Evolutionary conservation across 2,888 invertebrate species (phyloP).

Genomic region (Xanthostigma xanthostigma): DNA sequence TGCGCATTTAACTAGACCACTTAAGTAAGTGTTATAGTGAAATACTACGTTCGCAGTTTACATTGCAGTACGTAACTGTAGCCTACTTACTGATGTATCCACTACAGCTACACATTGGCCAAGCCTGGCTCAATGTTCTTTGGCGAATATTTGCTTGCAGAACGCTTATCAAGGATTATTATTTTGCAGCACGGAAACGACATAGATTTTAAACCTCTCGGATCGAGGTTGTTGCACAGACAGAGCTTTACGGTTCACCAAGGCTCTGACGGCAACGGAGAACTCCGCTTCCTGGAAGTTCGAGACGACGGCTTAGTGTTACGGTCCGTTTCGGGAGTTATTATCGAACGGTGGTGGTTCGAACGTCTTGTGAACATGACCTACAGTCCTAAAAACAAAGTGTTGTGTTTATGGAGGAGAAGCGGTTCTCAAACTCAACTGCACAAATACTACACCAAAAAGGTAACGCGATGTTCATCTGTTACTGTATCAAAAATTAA

Average conservation of each 20-base stretch:
- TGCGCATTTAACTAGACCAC: too few species aligned
- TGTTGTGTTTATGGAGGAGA: conserved; percentile 92
- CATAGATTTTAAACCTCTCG: conserved; percentile 89
- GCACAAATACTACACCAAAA: conserved; percentile 97
- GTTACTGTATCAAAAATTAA: too few species aligned
- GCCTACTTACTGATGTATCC: too few species aligned
- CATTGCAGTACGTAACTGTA: too few species aligned
- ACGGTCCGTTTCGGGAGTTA: conserved; percentile 68
- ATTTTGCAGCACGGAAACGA: conserved; percentile 82
- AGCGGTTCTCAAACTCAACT: conserved; percentile 88
- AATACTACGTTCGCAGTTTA: too few species aligned
- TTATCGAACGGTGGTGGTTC: conserved; percentile 97
- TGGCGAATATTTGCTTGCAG: not conserved
- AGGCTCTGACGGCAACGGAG: conserved; percentile 83
- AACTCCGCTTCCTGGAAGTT: conserved; percentile 80
- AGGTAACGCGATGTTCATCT: conserved; percentile 41
- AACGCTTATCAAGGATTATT: not conserved
- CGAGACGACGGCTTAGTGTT: conserved; percentile 89
- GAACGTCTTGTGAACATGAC: conserved; percentile 99
- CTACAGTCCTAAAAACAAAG: conserved; percentile 95
- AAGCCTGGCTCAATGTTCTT: too few species aligned
- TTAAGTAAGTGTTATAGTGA: too few species aligned
- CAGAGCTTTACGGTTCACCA: conserved; percentile 97
- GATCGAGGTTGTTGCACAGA: conserved; percentile 87
- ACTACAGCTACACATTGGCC: too few species aligned